Conservation (phyloP, 2,888 invertebrate genomes). For the Endotricha flammealis region DNA sequence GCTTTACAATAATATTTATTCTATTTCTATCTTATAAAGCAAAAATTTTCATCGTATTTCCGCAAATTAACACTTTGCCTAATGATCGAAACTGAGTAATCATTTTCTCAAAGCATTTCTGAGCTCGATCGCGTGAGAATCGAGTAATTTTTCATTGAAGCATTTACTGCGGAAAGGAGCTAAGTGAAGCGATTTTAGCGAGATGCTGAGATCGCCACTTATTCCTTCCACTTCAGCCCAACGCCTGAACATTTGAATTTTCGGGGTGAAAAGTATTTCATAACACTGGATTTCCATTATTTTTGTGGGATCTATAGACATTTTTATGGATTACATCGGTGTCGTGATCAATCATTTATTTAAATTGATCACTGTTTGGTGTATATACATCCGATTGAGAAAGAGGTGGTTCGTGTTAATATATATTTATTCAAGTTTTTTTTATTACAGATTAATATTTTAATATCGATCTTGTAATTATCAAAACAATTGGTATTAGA, state of each 20-base stretch:
- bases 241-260: neutral
- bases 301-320: neutral
- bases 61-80: neutral
- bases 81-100: neutral
- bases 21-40: no score
- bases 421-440: no score
- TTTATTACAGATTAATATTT: no score
- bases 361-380: no score
- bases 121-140: constrained; percentile 6
- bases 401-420: no score
- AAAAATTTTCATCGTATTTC: no score
- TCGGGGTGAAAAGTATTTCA: constrained; percentile 2
- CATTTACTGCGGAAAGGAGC: constrained; percentile 7
- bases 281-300: constrained; percentile 4
- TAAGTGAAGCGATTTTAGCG: constrained; percentile 8
- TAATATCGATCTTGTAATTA: no score
- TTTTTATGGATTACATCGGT: no score
- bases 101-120: neutral
- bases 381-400: no score
- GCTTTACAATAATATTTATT: no score
- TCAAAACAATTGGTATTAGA: no score
- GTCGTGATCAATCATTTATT: no score
- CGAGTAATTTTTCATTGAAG: constrained; percentile 10
- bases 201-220: constrained; percentile 3
- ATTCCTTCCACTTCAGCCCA: neutral